A percentile compares a stretch with the other conserved stretches of the same genome.
phyloP scores from a whole-genome alignment of 2,888 invertebrate species.

The Lithodes maja region DNA sequence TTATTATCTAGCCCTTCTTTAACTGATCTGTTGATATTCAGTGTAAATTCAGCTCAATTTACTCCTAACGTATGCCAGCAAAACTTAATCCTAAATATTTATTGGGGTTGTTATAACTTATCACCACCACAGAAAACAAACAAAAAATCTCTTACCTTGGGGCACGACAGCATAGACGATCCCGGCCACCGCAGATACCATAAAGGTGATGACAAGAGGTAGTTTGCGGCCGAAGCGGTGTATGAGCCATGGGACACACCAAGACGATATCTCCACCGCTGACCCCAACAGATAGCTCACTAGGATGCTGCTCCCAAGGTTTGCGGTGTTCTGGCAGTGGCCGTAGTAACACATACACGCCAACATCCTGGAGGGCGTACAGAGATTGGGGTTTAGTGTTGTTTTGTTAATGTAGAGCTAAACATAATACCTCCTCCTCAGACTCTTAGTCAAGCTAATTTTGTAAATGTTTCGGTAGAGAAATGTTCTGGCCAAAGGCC shows the following conservation, averaged over 20 bases:
- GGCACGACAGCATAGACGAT: conserved; percentile 59
- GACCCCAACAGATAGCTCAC: conserved; percentile 69
- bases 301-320: conserved; percentile 63
- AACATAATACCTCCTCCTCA: too few species aligned
- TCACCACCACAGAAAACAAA: not conserved
- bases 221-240: conserved; percentile 59
- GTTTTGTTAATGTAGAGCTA: too few species aligned
- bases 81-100: too few species aligned
- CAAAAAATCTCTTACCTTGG: conserved; percentile 21
- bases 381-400: not conserved
- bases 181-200: conserved; percentile 63
- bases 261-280: conserved; percentile 68
- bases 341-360: conserved; percentile 71
- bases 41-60: too few species aligned
- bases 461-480: too few species aligned
- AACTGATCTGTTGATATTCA: too few species aligned
- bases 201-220: conserved; percentile 52
- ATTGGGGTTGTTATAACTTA: too few species aligned
- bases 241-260: conserved; percentile 68
- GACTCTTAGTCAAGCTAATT: too few species aligned
- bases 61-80: too few species aligned
- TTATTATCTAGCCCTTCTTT: too few species aligned
- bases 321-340: conserved; percentile 71
- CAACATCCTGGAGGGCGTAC: conserved; percentile 65
- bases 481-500: too few species aligned